Percentiles rank a stretch among this genome's conserved stretches.
Evolutionary conservation across 1,140 invertebrate species (phyloP).

Genomic region (Habropoda laboriosa): DNA sequence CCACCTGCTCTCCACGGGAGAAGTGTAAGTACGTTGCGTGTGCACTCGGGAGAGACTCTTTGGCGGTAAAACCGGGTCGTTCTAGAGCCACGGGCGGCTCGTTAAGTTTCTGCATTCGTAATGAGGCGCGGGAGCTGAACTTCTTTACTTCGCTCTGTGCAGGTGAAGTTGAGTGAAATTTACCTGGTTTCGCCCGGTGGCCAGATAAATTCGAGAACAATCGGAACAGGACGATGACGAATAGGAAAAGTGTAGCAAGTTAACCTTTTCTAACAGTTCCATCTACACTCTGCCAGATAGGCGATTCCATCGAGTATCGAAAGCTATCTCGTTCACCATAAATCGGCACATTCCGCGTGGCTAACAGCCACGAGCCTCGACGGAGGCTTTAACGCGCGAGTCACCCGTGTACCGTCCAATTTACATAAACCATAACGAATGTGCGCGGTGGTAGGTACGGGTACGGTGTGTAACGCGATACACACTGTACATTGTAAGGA

Average conservation of each 20-base stretch:
- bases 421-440: constrained; percentile 58
- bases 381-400: constrained; percentile 16
- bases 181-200: no score
- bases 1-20: background rate
- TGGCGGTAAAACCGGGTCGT: background rate
- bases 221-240: background rate
- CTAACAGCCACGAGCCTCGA: background rate
- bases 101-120: background rate
- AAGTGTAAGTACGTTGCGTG: background rate
- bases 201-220: background rate
- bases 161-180: background rate
- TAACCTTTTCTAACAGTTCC: background rate
- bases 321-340: background rate
- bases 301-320: background rate
- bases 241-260: background rate
- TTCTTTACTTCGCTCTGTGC: background rate
- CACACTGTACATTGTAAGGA: constrained; percentile 58
- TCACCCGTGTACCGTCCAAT: constrained; percentile 24
- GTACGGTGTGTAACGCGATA: constrained; percentile 62
- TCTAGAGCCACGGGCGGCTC: background rate
- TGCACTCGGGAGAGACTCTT: no score
- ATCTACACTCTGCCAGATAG: no score
- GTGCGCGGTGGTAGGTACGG: constrained; percentile 54
- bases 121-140: background rate
- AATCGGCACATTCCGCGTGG: background rate